Base-by-base conservation (phyloP, 2,888 invertebrate species). In the Agelastica alni region DNA sequence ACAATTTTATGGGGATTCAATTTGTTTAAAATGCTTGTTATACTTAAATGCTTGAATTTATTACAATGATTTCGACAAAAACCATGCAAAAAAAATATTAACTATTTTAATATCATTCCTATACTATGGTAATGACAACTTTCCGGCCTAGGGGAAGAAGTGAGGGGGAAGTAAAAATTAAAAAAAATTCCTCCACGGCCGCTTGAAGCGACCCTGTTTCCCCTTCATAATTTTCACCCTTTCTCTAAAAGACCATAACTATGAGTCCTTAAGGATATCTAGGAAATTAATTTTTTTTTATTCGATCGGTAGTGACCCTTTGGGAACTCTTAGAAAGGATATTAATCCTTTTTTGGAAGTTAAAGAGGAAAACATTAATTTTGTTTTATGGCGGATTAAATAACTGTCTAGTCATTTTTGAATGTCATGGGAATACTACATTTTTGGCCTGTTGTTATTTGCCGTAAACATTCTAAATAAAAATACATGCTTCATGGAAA, bases 311-410 rank as follows among this genome's bases (percentile, higher is more conserved):
- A 55, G 18, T 52, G 51, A 28, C 49, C 60, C 45, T 52, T 52
- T 54, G 44, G 51, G 51, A 53, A 53, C 45, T 26, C 6, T 37
- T n/a, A n/a, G n/a, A n/a, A n/a, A n/a, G n/a, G 31, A 44, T 46
- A 46, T 51, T 57, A 55, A 59, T 52, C 52, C 53, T 46, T 59
- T 45, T 41, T 34, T 41, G 26, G 41, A 36, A 47, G 51, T 6
- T 44, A 43, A 51, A 28, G 34, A 44, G 48, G 48, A 54, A 56
- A 44, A 49, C 51, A 53, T 56, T 56, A 54, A 49, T 56, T 56
- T 53, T 47, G 46, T 48, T 51, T 46, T 51, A 14, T 41, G 30
- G 18, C 26, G 18, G 36, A 41, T 13, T 31, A 12, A 46, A n/a
- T 39, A 47, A 41, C 51, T 48, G 47, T 20, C 28, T 17, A 17